Evolutionary conservation across 2,797 vertebrate species (phyloP).

Genomic region (Poeciliopsis gracilis): DNA sequence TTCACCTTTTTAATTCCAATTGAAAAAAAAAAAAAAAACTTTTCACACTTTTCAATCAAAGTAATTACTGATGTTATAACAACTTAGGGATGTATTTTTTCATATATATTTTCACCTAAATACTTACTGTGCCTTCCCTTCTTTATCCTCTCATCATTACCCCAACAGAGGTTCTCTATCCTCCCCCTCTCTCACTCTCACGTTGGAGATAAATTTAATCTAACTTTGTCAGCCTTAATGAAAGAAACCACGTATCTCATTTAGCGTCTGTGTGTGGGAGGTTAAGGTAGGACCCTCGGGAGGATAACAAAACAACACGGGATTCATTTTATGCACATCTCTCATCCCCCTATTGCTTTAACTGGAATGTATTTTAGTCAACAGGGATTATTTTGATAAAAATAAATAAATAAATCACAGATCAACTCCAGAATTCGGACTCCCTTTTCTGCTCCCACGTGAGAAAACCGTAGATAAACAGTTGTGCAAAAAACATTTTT

Average conservation of each 20-base stretch:
- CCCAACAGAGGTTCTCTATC: constrained; percentile 57
- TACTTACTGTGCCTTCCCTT: constrained; percentile 22
- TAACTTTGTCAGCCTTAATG: constrained; percentile 84
- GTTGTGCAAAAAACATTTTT: constrained; percentile 36
- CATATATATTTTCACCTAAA: constrained; percentile 9
- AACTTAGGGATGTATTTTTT: background rate
- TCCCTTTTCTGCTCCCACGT: constrained; percentile 4
- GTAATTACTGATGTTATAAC: background rate
- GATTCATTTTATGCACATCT: constrained; percentile 56
- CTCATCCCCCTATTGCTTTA: constrained; percentile 29
- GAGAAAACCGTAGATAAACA: constrained; percentile 19
- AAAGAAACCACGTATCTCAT: constrained; percentile 79
- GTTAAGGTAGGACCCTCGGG: constrained; percentile 66
- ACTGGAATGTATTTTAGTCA: constrained; percentile 50
- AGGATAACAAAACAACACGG: constrained; percentile 52
- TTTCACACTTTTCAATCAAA: background rate
- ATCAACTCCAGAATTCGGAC: constrained; percentile 23
- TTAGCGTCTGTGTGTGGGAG: constrained; percentile 70
- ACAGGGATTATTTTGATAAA: constrained; percentile 32
- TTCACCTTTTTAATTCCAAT: background rate
- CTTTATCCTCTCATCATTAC: constrained; percentile 54
- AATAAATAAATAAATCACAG: constrained; percentile 17
- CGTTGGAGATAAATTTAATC: constrained; percentile 80
- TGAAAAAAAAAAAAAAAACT: too few relatives aligned
- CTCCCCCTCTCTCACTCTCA: constrained; percentile 55